These are phyloP conservation scores for Cheilosia vernalis DNA, from an alignment of 2,888 invertebrate genomes.

Conservation along the genomic window DNA sequence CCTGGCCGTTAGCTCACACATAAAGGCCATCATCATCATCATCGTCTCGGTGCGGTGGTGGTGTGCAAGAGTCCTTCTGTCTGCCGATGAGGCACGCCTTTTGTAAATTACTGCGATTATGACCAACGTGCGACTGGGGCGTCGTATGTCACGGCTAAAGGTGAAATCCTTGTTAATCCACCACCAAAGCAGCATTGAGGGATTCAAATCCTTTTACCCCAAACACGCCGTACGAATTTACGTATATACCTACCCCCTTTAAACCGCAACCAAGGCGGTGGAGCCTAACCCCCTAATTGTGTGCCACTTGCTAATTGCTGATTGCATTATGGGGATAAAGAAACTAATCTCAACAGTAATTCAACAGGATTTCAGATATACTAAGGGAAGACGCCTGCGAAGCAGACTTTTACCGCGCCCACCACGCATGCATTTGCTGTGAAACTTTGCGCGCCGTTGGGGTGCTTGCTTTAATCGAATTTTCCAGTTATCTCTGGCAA, in stretches of 20 bases:
- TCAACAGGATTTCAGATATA: constrained; percentile 37
- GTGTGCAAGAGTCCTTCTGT: constrained; percentile 20
- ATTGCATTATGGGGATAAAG: constrained; percentile 57
- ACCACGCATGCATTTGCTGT: constrained; percentile 1
- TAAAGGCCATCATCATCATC: constrained; percentile 52
- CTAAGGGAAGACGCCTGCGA: constrained; percentile 20
- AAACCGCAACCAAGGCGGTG: constrained; percentile 10
- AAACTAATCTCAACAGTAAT: constrained; percentile 51
- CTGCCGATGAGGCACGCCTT: constrained; percentile 15
- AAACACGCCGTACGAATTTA: constrained; percentile 24
- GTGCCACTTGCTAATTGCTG: constrained; percentile 62
- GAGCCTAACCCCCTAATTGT: constrained; percentile 15
- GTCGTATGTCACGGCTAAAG: constrained; percentile 32
- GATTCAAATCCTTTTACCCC: constrained; percentile 43
- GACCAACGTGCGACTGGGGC: constrained; percentile 37
- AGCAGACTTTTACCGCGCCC: constrained; percentile 20
- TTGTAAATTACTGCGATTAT: constrained; percentile 63
- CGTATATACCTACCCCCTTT: neutral
- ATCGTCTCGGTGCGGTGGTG: neutral
- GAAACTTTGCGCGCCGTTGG: neutral
- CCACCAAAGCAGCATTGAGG: constrained; percentile 20
- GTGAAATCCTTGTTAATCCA: constrained; percentile 49
- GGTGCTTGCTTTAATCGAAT: constrained; percentile 33
- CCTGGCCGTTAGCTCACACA: constrained; percentile 54
- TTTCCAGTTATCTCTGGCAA: constrained; percentile 14